A percentile compares a stretch with the other conserved stretches of the same genome.
Evolutionary conservation across 2,888 invertebrate species (phyloP).

Genomic region (Hypercompe scribonia): DNA sequence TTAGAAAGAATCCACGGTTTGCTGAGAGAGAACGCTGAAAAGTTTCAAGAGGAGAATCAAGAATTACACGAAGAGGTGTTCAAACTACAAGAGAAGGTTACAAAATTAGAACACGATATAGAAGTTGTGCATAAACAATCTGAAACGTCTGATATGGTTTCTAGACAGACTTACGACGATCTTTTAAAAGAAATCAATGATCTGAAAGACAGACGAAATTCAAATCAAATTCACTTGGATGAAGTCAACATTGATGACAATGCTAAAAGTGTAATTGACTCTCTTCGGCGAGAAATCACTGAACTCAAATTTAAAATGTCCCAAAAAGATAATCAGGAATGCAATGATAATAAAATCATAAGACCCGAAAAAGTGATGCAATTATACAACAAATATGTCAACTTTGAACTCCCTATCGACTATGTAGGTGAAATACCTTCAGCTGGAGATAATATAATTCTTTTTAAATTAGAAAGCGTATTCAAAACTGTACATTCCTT

Average conservation of each 20-base stretch:
- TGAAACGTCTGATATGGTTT: conserved; percentile 67
- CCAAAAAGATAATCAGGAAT: conserved; percentile 63
- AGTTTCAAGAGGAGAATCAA: conserved; percentile 84
- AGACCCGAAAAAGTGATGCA: conserved; percentile 77
- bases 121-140: conserved; percentile 70
- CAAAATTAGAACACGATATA: conserved; percentile 79
- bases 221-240: conserved; percentile 70
- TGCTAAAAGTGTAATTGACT: conserved; percentile 83
- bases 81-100: conserved; percentile 80
- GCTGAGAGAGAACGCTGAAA: conserved; percentile 80
- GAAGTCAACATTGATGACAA: conserved; percentile 83
- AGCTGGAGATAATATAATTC: conserved; percentile 69
- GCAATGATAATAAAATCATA: conserved; percentile 63
- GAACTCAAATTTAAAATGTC: conserved; percentile 75
- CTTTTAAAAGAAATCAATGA: conserved; percentile 71
- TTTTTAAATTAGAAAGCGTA: conserved; percentile 82
- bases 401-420: conserved; percentile 81
- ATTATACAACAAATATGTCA: conserved; percentile 80
- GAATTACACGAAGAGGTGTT: conserved; percentile 84
- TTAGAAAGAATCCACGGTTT: conserved; percentile 78
- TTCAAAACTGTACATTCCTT: conserved; percentile 87
- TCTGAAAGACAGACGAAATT: conserved; percentile 68
- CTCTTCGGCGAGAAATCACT: conserved; percentile 79
- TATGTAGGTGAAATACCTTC: conserved; percentile 81
- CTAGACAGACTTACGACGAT: conserved; percentile 74